Conservation (phyloP, 2,113 vertebrate species). For the Anarrhichthys ocellatus region DNA sequence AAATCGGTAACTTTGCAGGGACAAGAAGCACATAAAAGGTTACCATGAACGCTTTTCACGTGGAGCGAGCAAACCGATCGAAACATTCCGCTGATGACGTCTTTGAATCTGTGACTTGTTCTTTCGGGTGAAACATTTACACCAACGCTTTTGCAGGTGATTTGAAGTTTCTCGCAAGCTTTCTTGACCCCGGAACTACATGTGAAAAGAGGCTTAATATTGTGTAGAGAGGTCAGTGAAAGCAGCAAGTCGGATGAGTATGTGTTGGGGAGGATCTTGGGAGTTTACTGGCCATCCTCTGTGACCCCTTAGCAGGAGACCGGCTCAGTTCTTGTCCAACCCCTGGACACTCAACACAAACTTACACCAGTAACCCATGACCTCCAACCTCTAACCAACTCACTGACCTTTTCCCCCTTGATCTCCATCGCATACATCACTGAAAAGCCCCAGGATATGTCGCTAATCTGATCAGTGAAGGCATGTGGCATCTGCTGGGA, state of each 20-base stretch:
- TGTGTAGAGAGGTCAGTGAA: neutral
- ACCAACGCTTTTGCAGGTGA: too few species aligned
- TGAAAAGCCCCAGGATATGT: conserved; percentile 30
- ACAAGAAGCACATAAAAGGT: too few species aligned
- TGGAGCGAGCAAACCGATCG: too few species aligned
- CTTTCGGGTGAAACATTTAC: too few species aligned
- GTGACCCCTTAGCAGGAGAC: conserved; percentile 65
- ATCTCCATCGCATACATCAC: conserved; percentile 71
- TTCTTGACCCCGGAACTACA: too few species aligned
- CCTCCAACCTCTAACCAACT: conserved; percentile 67
- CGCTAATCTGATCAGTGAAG: conserved; percentile 55
- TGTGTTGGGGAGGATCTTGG: conserved; percentile 8
- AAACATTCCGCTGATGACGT: too few species aligned
- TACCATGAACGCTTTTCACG: too few species aligned
- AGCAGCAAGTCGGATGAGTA: neutral
- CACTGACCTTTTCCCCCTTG: conserved; percentile 68
- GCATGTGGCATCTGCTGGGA: conserved; percentile 43
- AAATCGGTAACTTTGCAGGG: too few species aligned
- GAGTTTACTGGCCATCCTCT: conserved; percentile 53
- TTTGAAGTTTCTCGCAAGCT: too few species aligned
- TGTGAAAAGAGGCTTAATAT: too few species aligned
- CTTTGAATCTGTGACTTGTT: too few species aligned
- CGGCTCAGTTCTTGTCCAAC: conserved; percentile 60
- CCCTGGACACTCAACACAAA: conserved; percentile 59
- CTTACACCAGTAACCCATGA: conserved; percentile 60